Evolutionary conservation across 2,113 vertebrate genomes (phyloP).

Genomic region (Dicerorhinus sumatrensis): DNA sequence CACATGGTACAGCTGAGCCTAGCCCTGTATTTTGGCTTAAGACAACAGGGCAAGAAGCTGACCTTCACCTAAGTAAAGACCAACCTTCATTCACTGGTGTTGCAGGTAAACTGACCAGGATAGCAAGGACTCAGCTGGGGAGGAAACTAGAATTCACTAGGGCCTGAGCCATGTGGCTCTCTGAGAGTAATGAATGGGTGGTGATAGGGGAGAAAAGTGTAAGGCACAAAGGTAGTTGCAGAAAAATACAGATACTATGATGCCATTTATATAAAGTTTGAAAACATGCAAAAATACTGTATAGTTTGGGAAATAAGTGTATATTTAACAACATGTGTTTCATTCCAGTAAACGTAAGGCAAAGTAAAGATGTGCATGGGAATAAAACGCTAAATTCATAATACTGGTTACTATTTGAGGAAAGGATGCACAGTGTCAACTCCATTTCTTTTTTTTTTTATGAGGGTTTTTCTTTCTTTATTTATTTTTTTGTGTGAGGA

Average conservation of each 20-base stretch:
- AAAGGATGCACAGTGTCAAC: not conserved
- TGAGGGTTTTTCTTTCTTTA: no score
- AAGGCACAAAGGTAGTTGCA: not conserved
- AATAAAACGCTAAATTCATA: not conserved
- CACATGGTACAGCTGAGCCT: not conserved
- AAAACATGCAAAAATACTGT: not conserved
- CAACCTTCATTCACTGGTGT: not conserved
- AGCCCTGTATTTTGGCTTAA: not conserved
- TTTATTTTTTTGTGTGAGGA: no score
- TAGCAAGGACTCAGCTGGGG: not conserved
- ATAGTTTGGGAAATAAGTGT: not conserved
- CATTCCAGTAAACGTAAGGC: not conserved
- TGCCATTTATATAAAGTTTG: not conserved
- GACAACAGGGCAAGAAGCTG: not conserved
- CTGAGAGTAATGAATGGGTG: not conserved
- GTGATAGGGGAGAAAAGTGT: not conserved
- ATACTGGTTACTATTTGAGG: not conserved
- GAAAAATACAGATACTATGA: not conserved
- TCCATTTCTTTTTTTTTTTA: not conserved
- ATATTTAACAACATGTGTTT: conserved; percentile 9
- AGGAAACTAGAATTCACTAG: not conserved
- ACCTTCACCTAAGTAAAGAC: not conserved
- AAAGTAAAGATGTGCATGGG: not conserved
- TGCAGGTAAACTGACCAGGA: not conserved
- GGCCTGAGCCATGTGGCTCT: not conserved